A percentile compares a stretch with the other conserved stretches of the same genome.
phyloP scores from a whole-genome alignment of 2,113 vertebrate genomes.

The Chamaea fasciata region DNA sequence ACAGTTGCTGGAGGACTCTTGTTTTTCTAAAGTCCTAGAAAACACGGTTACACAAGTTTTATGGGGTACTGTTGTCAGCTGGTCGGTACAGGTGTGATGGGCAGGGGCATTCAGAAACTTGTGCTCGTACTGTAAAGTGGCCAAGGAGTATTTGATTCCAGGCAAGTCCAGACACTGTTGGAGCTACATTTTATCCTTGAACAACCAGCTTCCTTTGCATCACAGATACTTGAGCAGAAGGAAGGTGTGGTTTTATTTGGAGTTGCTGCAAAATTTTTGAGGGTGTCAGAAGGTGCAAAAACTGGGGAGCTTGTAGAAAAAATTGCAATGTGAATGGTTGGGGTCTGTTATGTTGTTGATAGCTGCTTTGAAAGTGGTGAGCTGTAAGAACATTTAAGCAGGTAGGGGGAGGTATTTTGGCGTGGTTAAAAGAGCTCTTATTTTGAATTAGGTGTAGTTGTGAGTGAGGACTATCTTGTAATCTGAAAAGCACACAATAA shows the following conservation, averaged over 20 bases:
- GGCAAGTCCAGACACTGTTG: background rate
- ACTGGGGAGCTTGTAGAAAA: background rate
- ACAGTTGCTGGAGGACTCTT: background rate
- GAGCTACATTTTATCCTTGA: background rate
- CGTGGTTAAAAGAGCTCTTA: background rate
- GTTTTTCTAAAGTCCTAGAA: background rate
- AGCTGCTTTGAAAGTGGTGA: background rate
- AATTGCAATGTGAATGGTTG: accelerated
- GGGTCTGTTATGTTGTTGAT: background rate
- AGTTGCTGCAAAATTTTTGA: background rate
- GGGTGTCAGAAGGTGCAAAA: background rate
- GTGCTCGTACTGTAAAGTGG: background rate
- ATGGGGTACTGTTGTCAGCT: background rate
- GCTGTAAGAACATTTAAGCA: background rate
- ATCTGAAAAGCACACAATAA: background rate
- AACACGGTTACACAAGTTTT: background rate
- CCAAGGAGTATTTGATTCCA: background rate
- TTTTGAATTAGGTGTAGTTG: background rate
- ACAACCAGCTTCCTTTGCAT: background rate
- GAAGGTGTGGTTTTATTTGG: background rate
- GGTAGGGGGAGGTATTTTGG: background rate
- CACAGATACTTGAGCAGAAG: background rate
- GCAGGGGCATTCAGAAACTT: background rate
- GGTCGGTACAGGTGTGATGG: background rate
- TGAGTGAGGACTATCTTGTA: background rate